Evolutionary conservation across 2,797 vertebrate genomes (phyloP).

Genomic region (Pangasius djambal): DNA sequence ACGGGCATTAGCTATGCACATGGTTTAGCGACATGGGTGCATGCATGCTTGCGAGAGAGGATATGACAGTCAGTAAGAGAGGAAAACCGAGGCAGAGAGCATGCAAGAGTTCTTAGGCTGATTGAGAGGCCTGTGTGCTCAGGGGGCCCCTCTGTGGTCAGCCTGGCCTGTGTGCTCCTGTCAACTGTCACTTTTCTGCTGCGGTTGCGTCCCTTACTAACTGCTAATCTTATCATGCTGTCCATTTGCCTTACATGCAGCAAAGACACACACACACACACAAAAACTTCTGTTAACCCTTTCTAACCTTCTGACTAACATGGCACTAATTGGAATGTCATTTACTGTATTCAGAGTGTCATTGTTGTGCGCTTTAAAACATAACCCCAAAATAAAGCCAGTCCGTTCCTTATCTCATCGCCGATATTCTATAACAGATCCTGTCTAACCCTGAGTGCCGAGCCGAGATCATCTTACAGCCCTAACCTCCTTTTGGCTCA

Average conservation of each 20-base stretch:
- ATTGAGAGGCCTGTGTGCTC: constrained; percentile 6
- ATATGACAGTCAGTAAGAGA: neutral
- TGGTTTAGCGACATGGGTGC: neutral
- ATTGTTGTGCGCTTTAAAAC: no score
- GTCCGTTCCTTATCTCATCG: neutral
- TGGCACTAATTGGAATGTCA: neutral
- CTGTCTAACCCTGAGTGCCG: neutral
- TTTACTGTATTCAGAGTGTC: neutral
- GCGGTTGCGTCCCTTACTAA: constrained; percentile 65
- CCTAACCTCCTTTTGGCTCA: constrained; percentile 47
- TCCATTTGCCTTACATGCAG: constrained; percentile 67
- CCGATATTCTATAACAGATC: neutral
- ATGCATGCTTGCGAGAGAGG: neutral
- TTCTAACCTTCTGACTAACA: neutral
- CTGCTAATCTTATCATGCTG: constrained; percentile 72
- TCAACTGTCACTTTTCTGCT: constrained; percentile 65
- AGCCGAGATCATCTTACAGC: constrained; percentile 40
- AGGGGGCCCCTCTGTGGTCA: constrained; percentile 52
- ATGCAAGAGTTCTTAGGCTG: neutral
- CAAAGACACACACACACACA: neutral
- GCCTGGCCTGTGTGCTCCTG: constrained; percentile 56
- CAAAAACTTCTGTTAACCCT: neutral
- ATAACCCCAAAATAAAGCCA: no score
- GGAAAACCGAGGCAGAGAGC: neutral
- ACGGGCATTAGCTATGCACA: neutral